A percentile compares a stretch with the other conserved stretches of the same genome.
phyloP scores from a whole-genome alignment of 2,888 invertebrate genomes.

The Chrysopilus asiliformis region DNA sequence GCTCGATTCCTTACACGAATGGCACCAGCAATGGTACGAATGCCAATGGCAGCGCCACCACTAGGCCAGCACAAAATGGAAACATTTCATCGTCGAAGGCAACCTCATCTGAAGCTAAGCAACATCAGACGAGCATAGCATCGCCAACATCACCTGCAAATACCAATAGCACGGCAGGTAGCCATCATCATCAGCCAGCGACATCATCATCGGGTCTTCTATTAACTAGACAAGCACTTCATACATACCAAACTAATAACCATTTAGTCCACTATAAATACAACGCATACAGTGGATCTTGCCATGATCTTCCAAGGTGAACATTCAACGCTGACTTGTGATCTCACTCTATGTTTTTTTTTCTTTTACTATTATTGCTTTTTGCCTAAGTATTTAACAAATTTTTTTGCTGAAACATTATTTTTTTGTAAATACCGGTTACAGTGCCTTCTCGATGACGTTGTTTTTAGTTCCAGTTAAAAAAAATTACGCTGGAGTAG shows the following conservation, averaged over 20 bases:
- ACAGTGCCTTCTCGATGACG: no score
- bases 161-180: no score
- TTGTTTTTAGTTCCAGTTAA: no score
- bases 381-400: no score
- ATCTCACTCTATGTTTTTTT: not conserved
- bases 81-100: slow-evolving; percentile 26
- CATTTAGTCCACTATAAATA: slow-evolving; percentile 87
- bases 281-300: slow-evolving; percentile 73
- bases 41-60: slow-evolving; percentile 15
- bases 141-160: not conserved
- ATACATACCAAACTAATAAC: slow-evolving; percentile 77
- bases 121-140: not conserved
- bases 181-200: no score
- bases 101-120: not conserved
- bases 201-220: slow-evolving; percentile 37
- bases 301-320: slow-evolving; percentile 73
- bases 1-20: not conserved
- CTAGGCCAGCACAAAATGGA: not conserved
- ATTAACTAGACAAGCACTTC: slow-evolving; percentile 46
- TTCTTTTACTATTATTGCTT: not conserved
- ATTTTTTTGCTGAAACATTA: no score
- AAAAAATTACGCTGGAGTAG: no score
- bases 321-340: slow-evolving; percentile 3
- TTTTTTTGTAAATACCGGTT: no score
- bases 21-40: slow-evolving; percentile 24